Percentiles rank a stretch among this genome's conserved stretches.
Evolutionary conservation across 1,140 invertebrate genomes (phyloP).

Genomic region (Archivesica marissinica): DNA sequence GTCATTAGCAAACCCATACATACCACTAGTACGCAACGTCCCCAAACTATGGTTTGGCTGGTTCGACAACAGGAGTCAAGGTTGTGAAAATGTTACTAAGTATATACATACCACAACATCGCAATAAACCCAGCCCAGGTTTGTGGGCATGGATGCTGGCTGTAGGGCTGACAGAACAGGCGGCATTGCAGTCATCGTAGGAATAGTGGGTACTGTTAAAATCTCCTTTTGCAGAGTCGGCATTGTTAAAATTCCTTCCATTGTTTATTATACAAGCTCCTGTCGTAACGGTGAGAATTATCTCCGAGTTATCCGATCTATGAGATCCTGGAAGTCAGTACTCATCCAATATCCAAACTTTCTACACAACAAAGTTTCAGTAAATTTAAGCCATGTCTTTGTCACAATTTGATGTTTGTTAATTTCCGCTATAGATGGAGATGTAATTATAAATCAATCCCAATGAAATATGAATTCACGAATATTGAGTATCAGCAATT

Average conservation of each 20-base stretch:
- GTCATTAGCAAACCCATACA: too few species aligned
- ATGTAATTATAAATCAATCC: conserved; percentile 30
- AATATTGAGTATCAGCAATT: conserved; percentile 18
- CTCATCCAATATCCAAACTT: conserved; percentile 6
- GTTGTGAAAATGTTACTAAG: too few species aligned
- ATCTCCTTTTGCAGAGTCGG: conserved; percentile 54
- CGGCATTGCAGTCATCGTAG: conserved; percentile 50
- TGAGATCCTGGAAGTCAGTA: too few species aligned
- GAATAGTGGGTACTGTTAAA: conserved; percentile 52
- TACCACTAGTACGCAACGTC: too few species aligned
- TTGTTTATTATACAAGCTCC: neutral
- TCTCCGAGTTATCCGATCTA: neutral
- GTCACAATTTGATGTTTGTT: conserved; percentile 14
- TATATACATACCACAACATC: conserved; percentile 49
- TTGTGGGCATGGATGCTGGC: conserved; percentile 19
- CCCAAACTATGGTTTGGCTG: too few species aligned
- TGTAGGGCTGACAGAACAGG: conserved; percentile 45
- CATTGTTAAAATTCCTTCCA: conserved; percentile 55
- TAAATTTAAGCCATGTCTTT: neutral
- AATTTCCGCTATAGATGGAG: conserved; percentile 25
- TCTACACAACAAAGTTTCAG: conserved; percentile 2
- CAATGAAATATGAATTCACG: conserved; percentile 19
- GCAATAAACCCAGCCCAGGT: conserved; percentile 59
- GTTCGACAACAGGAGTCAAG: too few species aligned
- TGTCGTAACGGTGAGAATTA: neutral